Percentiles rank a stretch among this genome's conserved stretches.
These are phyloP conservation scores for Nebria salina DNA, from an alignment of 2,888 invertebrate species.

Conservation along the genomic window DNA sequence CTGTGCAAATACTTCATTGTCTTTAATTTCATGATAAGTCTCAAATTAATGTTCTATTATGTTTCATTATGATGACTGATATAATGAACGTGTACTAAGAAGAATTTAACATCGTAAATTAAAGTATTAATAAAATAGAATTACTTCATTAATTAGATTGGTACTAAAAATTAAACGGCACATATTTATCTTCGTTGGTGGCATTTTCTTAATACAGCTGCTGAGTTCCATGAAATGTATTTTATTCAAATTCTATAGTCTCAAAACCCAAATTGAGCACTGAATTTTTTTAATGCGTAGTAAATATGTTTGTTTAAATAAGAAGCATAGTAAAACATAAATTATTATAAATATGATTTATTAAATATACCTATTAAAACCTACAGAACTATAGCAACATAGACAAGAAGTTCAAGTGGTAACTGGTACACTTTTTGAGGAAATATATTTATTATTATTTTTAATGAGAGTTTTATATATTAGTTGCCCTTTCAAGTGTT, in stretches of 20 bases:
- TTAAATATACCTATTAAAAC: too few species aligned
- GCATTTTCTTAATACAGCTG: background rate
- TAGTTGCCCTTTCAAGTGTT: too few species aligned
- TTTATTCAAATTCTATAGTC: background rate
- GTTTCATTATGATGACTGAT: constrained; percentile 13
- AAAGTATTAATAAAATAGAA: constrained; percentile 1
- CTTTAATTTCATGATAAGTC: background rate
- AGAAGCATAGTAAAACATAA: too few species aligned
- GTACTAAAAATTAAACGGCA: background rate
- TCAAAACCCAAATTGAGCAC: too few species aligned
- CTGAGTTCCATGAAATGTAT: background rate
- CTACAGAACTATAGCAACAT: too few species aligned
- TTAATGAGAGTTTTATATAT: too few species aligned
- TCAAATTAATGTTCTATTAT: background rate
- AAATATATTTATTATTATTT: too few species aligned
- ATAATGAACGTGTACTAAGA: background rate
- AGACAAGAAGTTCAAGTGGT: too few species aligned
- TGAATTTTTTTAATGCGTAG: too few species aligned
- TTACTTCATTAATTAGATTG: background rate
- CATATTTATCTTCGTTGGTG: constrained; percentile 1
- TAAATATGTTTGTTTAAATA: too few species aligned
- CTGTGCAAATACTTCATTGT: background rate
- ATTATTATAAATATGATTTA: too few species aligned
- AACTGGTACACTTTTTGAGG: too few species aligned
- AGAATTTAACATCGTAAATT: background rate